Evolutionary conservation across 2,888 invertebrate genomes (phyloP), one percentile per base, ranked within the genome.

Genomic region (Euproctis similis): DNA sequence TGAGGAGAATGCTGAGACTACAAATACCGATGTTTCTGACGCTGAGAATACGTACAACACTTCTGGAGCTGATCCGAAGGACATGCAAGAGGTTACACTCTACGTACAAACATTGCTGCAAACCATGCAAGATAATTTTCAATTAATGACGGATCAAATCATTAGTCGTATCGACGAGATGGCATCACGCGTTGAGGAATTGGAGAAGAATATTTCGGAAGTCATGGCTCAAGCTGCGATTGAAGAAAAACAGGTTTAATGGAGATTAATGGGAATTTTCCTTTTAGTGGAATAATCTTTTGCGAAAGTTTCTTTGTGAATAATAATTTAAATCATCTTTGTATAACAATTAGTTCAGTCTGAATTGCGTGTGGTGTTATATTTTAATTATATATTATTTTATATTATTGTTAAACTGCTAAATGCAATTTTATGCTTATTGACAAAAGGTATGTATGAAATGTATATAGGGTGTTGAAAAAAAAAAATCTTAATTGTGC

Each of bases 131-230:
- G 98, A 98, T 62, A 97, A 97, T 73, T 98, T 99, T 71, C 97
- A 98, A 80, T 93, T 93, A 41, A 98, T 98, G 97, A 97, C 98
- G 1, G 98, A 99, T 76, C 97, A 98, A 82, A 97, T 99, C 48
- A 92, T 98, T 53, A 92, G 93, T 58, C 90, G 95, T 84, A 95
- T 98, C 85, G 98, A 98, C 86, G 98, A 98, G 73, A 98, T 98
- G 98, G 97, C 98, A 9, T 94, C 93, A 53, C 87, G 98, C 48
- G 97, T 99, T 57, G 98, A 98, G 73, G 98, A 98, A 70, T 86
- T 98, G 52, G 98, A 99, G 77, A 97, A 97, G 75, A 98, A 97
- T 73, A 97, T 99, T 49, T 95, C 95, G 9, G 98, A 98, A 68
- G 87, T 99, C 35, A 97, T 98, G 97, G 96, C 96, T 29, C 97